Evolutionary conservation across 2,797 vertebrate species (phyloP).

Genomic region (Chromobotia macracanthus): DNA sequence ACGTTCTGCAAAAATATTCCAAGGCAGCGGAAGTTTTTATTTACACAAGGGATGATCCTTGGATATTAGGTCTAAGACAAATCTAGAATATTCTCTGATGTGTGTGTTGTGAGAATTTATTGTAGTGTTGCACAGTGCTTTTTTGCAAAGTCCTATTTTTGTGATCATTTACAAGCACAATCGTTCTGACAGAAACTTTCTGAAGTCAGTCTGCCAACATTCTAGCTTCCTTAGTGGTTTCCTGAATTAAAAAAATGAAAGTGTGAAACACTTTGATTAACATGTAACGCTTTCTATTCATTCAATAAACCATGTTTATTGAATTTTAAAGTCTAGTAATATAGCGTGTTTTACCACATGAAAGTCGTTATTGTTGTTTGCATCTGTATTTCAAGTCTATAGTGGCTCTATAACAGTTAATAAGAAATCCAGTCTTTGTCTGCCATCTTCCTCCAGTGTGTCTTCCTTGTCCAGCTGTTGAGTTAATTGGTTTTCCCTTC

Average conservation of each 20-base stretch:
- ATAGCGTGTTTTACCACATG: background rate
- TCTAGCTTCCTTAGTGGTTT: constrained; percentile 2
- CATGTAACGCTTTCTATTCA: background rate
- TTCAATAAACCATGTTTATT: background rate
- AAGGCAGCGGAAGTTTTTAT: background rate
- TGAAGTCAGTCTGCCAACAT: background rate
- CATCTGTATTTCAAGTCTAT: constrained; percentile 20
- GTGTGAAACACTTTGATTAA: constrained; percentile 1
- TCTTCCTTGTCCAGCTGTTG: constrained; percentile 57
- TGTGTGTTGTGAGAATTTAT: constrained; percentile 15
- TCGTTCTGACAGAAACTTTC: constrained; percentile 10
- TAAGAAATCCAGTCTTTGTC: constrained; percentile 44
- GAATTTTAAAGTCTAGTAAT: background rate
- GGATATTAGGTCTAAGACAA: background rate
- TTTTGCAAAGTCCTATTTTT: constrained; percentile 13
- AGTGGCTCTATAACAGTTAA: constrained; percentile 25
- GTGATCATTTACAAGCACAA: background rate
- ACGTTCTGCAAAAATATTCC: constrained; percentile 24
- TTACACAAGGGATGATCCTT: constrained; percentile 2
- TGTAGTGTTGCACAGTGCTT: constrained; percentile 7
- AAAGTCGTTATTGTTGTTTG: constrained; percentile 10
- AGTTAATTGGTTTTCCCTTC: constrained; percentile 58
- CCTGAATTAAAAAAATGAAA: background rate
- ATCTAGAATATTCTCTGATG: background rate
- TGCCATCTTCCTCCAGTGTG: constrained; percentile 33